phyloP scores from a whole-genome alignment of 2,888 invertebrate species.

The Xestia ashworthii region DNA sequence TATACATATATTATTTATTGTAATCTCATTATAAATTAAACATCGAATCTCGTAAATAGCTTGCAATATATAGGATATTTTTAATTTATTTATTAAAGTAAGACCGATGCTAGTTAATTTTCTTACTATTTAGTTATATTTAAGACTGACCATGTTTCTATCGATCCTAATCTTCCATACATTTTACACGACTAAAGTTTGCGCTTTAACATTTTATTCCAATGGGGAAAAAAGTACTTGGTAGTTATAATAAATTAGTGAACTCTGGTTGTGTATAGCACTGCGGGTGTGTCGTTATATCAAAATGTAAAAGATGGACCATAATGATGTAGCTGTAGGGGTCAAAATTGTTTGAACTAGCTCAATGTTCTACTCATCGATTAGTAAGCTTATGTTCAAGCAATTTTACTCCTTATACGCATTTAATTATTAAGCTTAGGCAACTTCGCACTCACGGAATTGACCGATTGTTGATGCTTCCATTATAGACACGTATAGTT shows the following conservation, averaged over 20 bases:
- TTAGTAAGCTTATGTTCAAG: constrained; percentile 66
- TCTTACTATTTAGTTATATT: constrained; percentile 62
- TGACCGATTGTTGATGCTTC: constrained; percentile 88
- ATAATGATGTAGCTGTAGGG: constrained; percentile 76
- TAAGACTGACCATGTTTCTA: constrained; percentile 75
- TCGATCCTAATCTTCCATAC: constrained; percentile 72
- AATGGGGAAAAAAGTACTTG: constrained; percentile 59
- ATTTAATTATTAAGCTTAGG: constrained; percentile 83
- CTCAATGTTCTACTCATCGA: constrained; percentile 33
- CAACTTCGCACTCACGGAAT: constrained; percentile 89
- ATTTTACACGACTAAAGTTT: constrained; percentile 63
- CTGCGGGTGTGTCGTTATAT: constrained; percentile 84
- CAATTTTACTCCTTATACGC: constrained; percentile 78
- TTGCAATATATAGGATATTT: constrained; percentile 41
- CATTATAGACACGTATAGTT: constrained; percentile 79
- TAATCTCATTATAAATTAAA: constrained; percentile 37
- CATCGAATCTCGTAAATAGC: constrained; percentile 52
- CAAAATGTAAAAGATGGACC: constrained; percentile 90
- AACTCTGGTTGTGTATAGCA: constrained; percentile 84
- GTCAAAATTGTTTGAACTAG: constrained; percentile 76
- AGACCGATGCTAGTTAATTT: constrained; percentile 55
- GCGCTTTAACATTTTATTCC: constrained; percentile 66
- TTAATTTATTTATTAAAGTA: constrained; percentile 54
- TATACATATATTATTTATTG: constrained; percentile 19
- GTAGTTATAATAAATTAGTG: constrained; percentile 68